A percentile compares a stretch with the other conserved stretches of the same genome.
Conservation (phyloP, 2,888 invertebrate genomes). For the Megaustenia siamemsis region DNA sequence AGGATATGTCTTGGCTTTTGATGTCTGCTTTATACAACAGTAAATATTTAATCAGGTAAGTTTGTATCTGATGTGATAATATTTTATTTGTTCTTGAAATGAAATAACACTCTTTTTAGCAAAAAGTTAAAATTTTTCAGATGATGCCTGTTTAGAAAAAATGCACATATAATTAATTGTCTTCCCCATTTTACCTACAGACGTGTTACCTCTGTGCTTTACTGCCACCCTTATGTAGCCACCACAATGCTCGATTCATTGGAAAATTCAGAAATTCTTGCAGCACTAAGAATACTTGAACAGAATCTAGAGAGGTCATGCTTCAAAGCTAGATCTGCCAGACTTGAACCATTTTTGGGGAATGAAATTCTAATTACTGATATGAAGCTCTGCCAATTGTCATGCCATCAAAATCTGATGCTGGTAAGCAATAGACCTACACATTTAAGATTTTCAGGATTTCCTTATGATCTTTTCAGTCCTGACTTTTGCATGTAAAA, state of each 20-base stretch:
- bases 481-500: no score
- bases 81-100: not conserved
- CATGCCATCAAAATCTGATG: not conserved
- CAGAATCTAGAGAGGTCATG: not conserved
- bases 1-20: conserved; percentile 4
- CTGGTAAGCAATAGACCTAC: not conserved
- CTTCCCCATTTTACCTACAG: not conserved
- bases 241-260: not conserved
- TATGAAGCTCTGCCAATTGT: not conserved
- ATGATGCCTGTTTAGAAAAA: not conserved
- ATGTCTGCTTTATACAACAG: not conserved
- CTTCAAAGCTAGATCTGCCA: no score
- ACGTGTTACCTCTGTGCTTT: not conserved
- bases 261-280: not conserved
- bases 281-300: not conserved
- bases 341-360: not conserved
- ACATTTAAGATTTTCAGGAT: no score
- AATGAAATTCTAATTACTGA: not conserved
- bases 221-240: not conserved
- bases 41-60: not conserved
- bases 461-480: no score
- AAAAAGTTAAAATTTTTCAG: not conserved
- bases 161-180: not conserved
- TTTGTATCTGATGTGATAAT: not conserved
- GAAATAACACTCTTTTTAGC: not conserved